These are phyloP conservation scores for Drosophila tsacasi DNA, from an alignment of 1,140 invertebrate species.

Conservation along the genomic window DNA sequence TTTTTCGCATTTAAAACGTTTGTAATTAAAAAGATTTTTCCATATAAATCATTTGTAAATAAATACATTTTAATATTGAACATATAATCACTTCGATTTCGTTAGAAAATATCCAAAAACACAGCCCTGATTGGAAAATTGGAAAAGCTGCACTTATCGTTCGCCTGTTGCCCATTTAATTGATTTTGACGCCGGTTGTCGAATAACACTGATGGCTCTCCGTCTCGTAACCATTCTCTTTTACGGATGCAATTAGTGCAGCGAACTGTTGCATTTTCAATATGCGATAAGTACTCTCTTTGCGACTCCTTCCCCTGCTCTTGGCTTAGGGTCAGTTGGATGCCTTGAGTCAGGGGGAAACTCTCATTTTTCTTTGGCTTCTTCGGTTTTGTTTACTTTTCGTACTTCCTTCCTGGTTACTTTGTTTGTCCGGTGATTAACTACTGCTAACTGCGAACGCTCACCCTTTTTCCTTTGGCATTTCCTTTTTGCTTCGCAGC, in stretches of 20 bases:
- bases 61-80: neutral
- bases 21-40: too few species aligned
- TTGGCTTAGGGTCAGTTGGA: conserved; percentile 16
- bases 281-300: conserved; percentile 46
- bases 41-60: neutral
- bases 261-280: conserved; percentile 58
- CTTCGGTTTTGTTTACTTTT: conserved; percentile 26
- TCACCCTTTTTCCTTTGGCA: conserved; percentile 8
- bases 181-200: conserved; percentile 79
- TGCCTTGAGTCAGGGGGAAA: conserved; percentile 31
- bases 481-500: conserved; percentile 10
- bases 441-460: conserved; percentile 50
- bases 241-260: conserved; percentile 67
- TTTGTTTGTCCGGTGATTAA: conserved; percentile 74
- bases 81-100: neutral
- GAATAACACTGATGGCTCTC: conserved; percentile 23
- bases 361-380: conserved; percentile 38
- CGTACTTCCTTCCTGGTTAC: conserved; percentile 52
- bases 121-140: conserved; percentile 21
- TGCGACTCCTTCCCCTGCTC: neutral
- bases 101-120: neutral
- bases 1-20: too few species aligned
- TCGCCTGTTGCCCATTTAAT: conserved; percentile 79
- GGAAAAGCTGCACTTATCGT: conserved; percentile 77
- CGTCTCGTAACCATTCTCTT: neutral